These are phyloP conservation scores for Chionoecetes opilio DNA, from an alignment of 1,140 invertebrate genomes.

Conservation along the genomic window DNA sequence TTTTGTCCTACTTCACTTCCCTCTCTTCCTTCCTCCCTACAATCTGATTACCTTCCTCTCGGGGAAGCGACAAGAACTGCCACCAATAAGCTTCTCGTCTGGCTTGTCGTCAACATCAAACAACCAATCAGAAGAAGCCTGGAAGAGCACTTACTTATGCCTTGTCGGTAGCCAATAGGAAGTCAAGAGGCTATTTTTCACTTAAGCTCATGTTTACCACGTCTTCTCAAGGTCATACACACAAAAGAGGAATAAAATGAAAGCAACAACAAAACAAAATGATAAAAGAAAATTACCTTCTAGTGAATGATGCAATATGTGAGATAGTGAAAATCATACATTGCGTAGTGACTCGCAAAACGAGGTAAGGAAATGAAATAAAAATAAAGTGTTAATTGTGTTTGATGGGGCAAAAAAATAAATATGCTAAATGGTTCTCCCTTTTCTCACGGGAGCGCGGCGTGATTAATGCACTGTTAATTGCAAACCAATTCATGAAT, in stretches of 20 bases:
- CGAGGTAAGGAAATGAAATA: too few relatives aligned
- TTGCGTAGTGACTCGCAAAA: too few relatives aligned
- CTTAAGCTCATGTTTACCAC: neutral
- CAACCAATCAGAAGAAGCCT: neutral
- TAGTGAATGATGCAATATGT: too few relatives aligned
- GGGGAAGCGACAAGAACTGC: neutral
- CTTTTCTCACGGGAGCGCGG: neutral
- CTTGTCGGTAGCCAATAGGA: neutral
- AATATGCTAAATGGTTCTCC: neutral
- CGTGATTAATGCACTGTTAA: neutral
- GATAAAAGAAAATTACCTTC: too few relatives aligned
- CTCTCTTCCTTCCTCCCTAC: neutral
- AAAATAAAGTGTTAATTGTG: neutral
- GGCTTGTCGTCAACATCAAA: neutral
- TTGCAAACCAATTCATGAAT: neutral
- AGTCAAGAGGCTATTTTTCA: neutral
- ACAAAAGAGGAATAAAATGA: neutral
- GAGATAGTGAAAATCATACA: too few relatives aligned
- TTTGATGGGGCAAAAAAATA: constrained; percentile 6
- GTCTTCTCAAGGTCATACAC: neutral
- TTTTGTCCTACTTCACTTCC: neutral
- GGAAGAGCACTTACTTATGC: neutral
- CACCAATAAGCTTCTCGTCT: neutral
- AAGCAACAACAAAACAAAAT: neutral
- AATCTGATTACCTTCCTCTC: constrained; percentile 33